Percentiles rank a stretch among this genome's conserved stretches.
phyloP scores from a whole-genome alignment of 2,888 invertebrate genomes.

The Mythimna loreyi region DNA sequence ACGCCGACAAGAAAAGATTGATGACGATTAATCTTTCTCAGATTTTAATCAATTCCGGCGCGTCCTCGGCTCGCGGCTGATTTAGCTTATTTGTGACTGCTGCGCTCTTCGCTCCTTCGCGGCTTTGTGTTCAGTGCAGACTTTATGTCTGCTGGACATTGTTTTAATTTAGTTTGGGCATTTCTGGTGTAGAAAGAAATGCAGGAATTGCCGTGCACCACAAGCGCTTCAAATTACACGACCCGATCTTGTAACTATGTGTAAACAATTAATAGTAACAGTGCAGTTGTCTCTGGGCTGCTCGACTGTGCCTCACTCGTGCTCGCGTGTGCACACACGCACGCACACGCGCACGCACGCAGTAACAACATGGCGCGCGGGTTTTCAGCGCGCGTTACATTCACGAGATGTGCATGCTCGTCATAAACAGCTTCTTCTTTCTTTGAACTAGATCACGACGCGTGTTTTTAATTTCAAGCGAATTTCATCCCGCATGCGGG shows the following conservation, averaged over 20 bases:
- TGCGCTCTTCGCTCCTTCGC: neutral
- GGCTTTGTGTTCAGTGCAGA: neutral
- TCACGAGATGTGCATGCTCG: neutral
- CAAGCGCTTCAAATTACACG: neutral
- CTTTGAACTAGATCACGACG: no score
- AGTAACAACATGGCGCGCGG: neutral
- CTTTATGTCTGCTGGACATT: neutral
- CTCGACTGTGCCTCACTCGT: neutral
- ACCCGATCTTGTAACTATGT: no score
- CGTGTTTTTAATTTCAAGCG: no score
- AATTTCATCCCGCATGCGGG: no score
- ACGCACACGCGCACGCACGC: neutral
- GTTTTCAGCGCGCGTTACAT: neutral
- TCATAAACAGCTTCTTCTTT: no score
- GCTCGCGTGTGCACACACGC: neutral
- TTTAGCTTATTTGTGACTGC: slow-evolving; percentile 28
- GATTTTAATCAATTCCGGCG: slow-evolving; percentile 64
- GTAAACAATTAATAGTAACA: neutral
- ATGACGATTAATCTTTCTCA: slow-evolving; percentile 65
- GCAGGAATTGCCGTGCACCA: neutral
- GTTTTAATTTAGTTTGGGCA: neutral
- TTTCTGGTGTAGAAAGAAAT: neutral
- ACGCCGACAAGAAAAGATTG: slow-evolving; percentile 62
- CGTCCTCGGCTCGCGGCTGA: slow-evolving; percentile 34
- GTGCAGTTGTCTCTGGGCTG: neutral